Evolutionary conservation across 2,113 vertebrate species (phyloP).

Genomic region (Trinectes maculatus): DNA sequence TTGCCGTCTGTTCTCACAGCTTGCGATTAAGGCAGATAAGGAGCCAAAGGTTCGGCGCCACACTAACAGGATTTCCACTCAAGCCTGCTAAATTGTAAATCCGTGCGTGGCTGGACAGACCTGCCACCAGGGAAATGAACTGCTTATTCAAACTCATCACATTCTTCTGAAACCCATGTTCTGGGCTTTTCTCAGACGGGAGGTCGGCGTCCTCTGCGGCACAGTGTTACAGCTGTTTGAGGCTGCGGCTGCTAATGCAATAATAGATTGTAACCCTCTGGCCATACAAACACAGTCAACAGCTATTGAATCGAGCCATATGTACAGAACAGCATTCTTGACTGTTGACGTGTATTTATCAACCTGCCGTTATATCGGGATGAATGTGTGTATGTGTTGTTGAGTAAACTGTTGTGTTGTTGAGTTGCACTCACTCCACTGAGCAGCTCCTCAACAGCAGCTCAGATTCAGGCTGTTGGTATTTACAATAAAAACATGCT

Average conservation of each 20-base stretch:
- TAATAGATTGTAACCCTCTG: slow-evolving; percentile 11
- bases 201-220: slow-evolving; percentile 7
- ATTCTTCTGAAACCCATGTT: slow-evolving; percentile 46
- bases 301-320: slow-evolving; percentile 21
- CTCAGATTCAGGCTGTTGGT: neutral
- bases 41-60: slow-evolving; percentile 22
- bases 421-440: neutral
- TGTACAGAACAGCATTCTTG: neutral
- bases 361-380: neutral
- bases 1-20: slow-evolving; percentile 35
- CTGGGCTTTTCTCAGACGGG: slow-evolving; percentile 31
- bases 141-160: slow-evolving; percentile 53
- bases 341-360: slow-evolving; percentile 18
- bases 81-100: slow-evolving; percentile 45
- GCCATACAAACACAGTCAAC: slow-evolving; percentile 16
- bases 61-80: slow-evolving; percentile 53
- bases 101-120: slow-evolving; percentile 31
- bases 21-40: slow-evolving; percentile 57
- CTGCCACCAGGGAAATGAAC: slow-evolving; percentile 32
- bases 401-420: slow-evolving; percentile 4
- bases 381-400: neutral
- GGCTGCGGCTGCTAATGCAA: slow-evolving; percentile 23
- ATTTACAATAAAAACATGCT: neutral
- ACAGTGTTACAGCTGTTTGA: slow-evolving; percentile 15
- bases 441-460: slow-evolving; percentile 3